A percentile compares a stretch with the other conserved stretches of the same genome.
phyloP scores from a whole-genome alignment of 2,888 invertebrate species.

The Clusia tigrina region DNA sequence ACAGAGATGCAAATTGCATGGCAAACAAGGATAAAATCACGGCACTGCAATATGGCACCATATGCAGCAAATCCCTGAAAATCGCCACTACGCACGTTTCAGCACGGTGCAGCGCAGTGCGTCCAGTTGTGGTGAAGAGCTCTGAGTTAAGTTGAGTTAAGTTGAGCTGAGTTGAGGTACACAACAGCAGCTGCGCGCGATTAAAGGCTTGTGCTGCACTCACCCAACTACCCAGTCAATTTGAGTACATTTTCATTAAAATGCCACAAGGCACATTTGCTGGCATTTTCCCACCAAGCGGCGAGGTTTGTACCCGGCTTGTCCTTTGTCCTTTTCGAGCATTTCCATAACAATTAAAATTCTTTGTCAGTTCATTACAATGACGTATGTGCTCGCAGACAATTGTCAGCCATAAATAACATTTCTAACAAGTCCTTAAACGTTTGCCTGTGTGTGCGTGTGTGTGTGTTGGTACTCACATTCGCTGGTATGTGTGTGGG shows the following conservation, averaged over 20 bases:
- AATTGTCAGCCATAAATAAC: constrained; percentile 6
- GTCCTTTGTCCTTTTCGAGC: background rate
- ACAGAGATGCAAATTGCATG: background rate
- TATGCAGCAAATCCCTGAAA: background rate
- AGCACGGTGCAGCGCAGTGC: background rate
- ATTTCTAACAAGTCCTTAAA: constrained; percentile 4
- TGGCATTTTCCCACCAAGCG: background rate
- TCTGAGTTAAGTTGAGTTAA: too few species aligned
- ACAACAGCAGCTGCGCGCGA: too few species aligned
- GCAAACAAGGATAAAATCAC: background rate
- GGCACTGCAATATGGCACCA: background rate
- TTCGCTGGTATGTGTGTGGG: too few species aligned
- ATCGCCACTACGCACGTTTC: background rate
- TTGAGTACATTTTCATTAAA: too few species aligned
- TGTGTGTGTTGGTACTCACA: too few species aligned
- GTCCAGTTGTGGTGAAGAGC: background rate
- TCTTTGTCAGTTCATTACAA: background rate
- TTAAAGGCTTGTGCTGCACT: too few species aligned
- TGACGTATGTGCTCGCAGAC: background rate
- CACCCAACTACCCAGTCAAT: too few species aligned
- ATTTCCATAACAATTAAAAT: constrained; percentile 4
- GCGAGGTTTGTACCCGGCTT: background rate
- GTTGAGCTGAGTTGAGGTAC: too few species aligned
- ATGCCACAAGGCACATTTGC: background rate
- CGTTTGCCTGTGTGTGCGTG: too few species aligned